Conservation (phyloP, 2,888 invertebrate species). For the Caenorhabditis parvicauda region DNA sequence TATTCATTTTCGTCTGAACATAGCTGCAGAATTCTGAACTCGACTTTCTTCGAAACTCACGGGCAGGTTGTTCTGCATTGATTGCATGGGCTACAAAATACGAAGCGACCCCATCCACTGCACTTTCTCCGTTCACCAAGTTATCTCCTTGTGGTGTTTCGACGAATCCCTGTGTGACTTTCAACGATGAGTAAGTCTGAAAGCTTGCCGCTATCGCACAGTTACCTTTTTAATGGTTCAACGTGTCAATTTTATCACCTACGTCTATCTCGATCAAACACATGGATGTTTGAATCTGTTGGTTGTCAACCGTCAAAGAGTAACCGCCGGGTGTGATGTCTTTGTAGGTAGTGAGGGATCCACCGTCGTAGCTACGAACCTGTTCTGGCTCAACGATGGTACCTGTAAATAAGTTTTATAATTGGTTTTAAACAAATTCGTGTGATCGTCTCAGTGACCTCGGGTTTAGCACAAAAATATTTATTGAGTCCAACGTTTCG, state of each 20-base stretch:
- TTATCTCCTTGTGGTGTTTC: slow-evolving; percentile 29
- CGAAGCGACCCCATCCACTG: slow-evolving; percentile 24
- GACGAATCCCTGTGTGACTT: slow-evolving; percentile 27
- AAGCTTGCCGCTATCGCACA: slow-evolving; percentile 1
- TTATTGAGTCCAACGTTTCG: no score
- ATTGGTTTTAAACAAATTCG: background rate
- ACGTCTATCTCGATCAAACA: slow-evolving; percentile 45
- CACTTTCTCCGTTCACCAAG: slow-evolving; percentile 27
- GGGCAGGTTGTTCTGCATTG: slow-evolving; percentile 24
- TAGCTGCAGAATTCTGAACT: no score
- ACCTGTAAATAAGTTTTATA: slow-evolving; percentile 5
- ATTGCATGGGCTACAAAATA: slow-evolving; percentile 39
- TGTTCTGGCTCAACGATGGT: slow-evolving; percentile 7
- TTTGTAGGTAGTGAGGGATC: slow-evolving; percentile 10
- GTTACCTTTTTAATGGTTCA: background rate
- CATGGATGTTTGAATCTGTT: slow-evolving; percentile 24
- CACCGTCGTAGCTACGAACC: slow-evolving; percentile 10
- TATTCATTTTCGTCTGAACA: no score
- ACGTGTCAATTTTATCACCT: slow-evolving; percentile 6
- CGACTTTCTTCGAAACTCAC: slow-evolving; percentile 16
- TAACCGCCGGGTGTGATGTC: slow-evolving; percentile 32
- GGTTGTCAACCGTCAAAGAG: slow-evolving; percentile 30
- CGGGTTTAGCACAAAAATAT: no score
- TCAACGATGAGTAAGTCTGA: slow-evolving; percentile 20
- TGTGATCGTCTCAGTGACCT: background rate